A percentile compares a stretch with the other conserved stretches of the same genome.
Conservation (phyloP, 2,888 invertebrate genomes). For the Escarpia spicata region DNA sequence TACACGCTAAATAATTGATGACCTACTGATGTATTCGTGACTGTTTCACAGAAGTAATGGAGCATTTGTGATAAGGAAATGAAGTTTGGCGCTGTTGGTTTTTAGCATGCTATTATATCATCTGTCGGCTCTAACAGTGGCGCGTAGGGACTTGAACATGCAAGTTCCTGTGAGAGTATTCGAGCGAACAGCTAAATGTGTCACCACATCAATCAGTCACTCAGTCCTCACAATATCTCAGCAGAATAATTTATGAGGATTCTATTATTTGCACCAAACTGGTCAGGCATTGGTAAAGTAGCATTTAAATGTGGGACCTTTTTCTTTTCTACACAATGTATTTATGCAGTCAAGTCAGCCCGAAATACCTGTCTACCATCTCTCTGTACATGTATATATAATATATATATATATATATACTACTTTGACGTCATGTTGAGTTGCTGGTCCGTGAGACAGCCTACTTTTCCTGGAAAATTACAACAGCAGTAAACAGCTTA, state of each 20-base stretch:
- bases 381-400: too few species aligned
- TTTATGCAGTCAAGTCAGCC: neutral
- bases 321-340: neutral
- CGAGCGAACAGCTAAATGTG: neutral
- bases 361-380: too few species aligned
- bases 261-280: neutral
- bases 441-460: too few species aligned
- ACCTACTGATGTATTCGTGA: neutral
- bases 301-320: too few species aligned
- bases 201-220: neutral
- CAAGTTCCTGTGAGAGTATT: neutral
- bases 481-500: too few species aligned
- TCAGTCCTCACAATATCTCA: neutral
- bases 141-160: neutral
- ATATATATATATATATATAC: too few species aligned
- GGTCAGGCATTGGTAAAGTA: neutral
- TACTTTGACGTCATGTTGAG: too few species aligned
- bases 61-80: neutral
- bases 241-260: neutral
- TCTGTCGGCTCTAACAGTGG: neutral
- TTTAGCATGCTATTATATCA: neutral
- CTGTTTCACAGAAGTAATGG: neutral
- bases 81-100: neutral
- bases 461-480: too few species aligned
- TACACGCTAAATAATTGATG: neutral